Evolutionary conservation across 64 coral and sea anemone species (phyloP), one percentile per base, ranked within the genome.

Genomic region (Pachyseris speciosa): DNA sequence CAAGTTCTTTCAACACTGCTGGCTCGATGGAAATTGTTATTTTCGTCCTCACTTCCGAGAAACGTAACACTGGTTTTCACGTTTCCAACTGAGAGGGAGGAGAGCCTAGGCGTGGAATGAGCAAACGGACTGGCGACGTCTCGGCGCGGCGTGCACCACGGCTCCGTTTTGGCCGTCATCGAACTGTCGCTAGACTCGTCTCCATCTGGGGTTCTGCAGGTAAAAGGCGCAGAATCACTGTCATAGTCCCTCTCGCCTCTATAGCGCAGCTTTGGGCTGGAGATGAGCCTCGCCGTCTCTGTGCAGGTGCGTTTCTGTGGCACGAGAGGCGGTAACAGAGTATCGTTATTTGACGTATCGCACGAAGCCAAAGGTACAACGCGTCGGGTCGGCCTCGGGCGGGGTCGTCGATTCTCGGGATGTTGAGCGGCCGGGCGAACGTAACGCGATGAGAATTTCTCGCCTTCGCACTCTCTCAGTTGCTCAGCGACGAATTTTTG

Each of bases 121-220:
- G 66, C 87, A 20, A 55, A 45, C 43, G 72, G 49, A 39, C 33
- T 75, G 7, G 59, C 47, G 0, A 88, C 64, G 37, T 53, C 37
- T 36, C 77, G 53, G 8, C 52, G 20, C 9, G 77, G 83, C 36
- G 89, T 80, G 32, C 17, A 63, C 89, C 89, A 78, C 37, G 95
- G 95, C 80, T 97, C 95, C 36, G 95, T 97, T 60, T 81, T 97
- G 11, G 80, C 89, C 19, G 86, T 94, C 53, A 86, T 39, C 50
- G 94, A 96, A 48, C 95, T 93, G 51, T 97, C 95, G 69, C 95
- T 97, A 0, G 80, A 97, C 29, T 94, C 91, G 24, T 92, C 89
- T 0, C 24, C 60, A 47, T 85, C 80, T 17, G 84, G n/a, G 6
- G 37, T 64, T 75, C 15, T 86, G 39, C 39, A 33, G 37, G 16